Base-by-base conservation (phyloP, 2,888 invertebrate genomes). In the Spatulosminthurus flaviceps region DNA sequence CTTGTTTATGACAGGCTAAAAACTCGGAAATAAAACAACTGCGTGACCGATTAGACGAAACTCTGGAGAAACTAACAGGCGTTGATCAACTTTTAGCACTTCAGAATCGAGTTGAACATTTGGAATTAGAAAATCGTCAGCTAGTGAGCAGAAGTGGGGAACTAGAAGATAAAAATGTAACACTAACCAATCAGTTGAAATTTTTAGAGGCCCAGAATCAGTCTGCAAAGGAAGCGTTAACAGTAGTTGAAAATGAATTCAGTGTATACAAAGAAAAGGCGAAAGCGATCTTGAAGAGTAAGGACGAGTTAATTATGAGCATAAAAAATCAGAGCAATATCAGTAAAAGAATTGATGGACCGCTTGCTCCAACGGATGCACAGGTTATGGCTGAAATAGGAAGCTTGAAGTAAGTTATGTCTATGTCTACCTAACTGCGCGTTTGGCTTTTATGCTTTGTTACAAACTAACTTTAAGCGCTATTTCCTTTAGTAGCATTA, bases 211-310 rank as follows among this genome's bases (percentile, higher is more conserved):
- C 77, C 24, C 83, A 85, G 76, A 77, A 81, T 1, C 72, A 79
- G 67, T 77, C 80, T n/a, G 72, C 81, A 28, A 83, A 82, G 76
- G 81, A 83, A 1, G 78, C 83, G 5, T 43, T 83, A 2, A 64
- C 78, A 0, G 77, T 73, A 11, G 74, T 81, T 41, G 84, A 84
- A 77, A 82, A 80, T 19, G 94, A 95, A 86, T 90, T 94, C 85
- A 90, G 92, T 77, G 92, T 93, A 77, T 94, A 95, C 87, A 92
- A 93, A 84, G 91, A 91, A n/a, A 92, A 94, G 86, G 94, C 94
- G 0, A 91, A 93, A 85, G 90, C 92, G 82, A 93, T 94, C 80
- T 88, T 95, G 11, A 92, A 92, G 87, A 92, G 92, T 81, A 94
- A 94, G 86, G 94, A 95, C 86, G 91, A 91, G 84, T 87, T 94